Evolutionary conservation across 2,113 vertebrate genomes (phyloP), one percentile per base, ranked within the genome.

Genomic region (Gavia stellata): DNA sequence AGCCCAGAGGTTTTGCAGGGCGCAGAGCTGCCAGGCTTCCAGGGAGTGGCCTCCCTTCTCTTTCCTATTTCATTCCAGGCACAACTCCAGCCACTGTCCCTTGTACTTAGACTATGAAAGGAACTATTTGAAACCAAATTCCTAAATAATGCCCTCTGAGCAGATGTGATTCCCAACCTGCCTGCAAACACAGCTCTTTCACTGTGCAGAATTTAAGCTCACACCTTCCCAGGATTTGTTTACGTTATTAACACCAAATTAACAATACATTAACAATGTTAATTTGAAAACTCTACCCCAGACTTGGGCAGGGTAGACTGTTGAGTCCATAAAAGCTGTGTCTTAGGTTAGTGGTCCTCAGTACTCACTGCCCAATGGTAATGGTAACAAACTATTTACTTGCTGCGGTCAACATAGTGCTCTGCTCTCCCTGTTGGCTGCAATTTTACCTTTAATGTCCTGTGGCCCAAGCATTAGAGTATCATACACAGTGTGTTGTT

Each of bases 81-180:
- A 94, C 68, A 71, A 82, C 52, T 97, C 91, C 88, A 96, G 88
- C 83, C 88, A 97, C 91, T 94, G 74, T 94, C 91, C 80, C 88
- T 94, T 97, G 95, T 92, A 88, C 72, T 71, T 72, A 40, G 70
- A 84, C 77, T 94, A 87, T 91, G 86, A 97, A 95, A 95, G 92
- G 56, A 87, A 75, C 86, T 87, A 92, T 91, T 95, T 78, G 92
- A 96, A 96, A 95, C 72, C 49, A 72, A 95, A 96, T 94, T 96
- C 92, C 88, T 95, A 92, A 96, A 96, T 95, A 96, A 93, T 96
- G 66, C 86, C 77, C 88, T 79, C 86, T 85, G 86, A 91, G 94
- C 65, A 94, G 73, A 91, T 53, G 61, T 0, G 83, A 96, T 87
- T 85, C 94, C 96, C 95, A 92, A 42, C 66, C 86, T 94, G 91